Evolutionary conservation across 2,797 vertebrate genomes (phyloP).

Genomic region (Chaunax sp.): DNA sequence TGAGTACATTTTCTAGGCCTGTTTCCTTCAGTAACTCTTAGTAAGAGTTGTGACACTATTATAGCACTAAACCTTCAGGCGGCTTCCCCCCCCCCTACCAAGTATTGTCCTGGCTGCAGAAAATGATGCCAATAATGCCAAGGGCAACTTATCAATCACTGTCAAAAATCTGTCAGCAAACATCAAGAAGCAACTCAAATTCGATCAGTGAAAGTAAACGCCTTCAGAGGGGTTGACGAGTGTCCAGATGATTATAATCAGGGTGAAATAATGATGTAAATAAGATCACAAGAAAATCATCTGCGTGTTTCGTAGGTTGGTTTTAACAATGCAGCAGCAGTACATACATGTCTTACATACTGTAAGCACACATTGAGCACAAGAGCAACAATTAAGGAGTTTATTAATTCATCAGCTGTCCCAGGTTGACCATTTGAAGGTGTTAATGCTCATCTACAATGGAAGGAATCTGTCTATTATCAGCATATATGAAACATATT

Average conservation of each 20-base stretch:
- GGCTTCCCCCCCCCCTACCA: background rate
- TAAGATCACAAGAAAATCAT: slow-evolving; percentile 13
- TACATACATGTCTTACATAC: slow-evolving; percentile 18
- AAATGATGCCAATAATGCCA: slow-evolving; percentile 1
- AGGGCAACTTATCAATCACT: slow-evolving; percentile 34
- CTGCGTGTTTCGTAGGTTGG: background rate
- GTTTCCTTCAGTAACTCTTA: slow-evolving; percentile 10
- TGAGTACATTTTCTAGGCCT: no score
- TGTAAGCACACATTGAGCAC: slow-evolving; percentile 23
- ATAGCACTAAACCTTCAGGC: slow-evolving; percentile 5
- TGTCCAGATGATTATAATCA: slow-evolving; percentile 16
- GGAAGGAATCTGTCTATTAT: slow-evolving; percentile 43
- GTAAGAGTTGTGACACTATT: slow-evolving; percentile 3
- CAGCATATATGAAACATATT: slow-evolving; percentile 18
- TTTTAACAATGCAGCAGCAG: slow-evolving; percentile 33
- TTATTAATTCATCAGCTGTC: slow-evolving; percentile 62
- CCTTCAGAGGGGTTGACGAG: slow-evolving; percentile 15
- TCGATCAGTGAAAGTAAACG: background rate
- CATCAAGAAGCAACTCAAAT: slow-evolving; percentile 1
- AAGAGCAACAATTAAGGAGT: slow-evolving; percentile 40
- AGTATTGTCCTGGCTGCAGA: background rate
- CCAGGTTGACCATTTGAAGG: slow-evolving; percentile 24
- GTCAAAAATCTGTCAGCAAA: slow-evolving; percentile 14
- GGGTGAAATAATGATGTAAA: slow-evolving; percentile 20
- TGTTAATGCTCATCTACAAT: slow-evolving; percentile 28